Base-by-base conservation (phyloP, 2,797 vertebrate species). In the Anisognathus igniventris region DNA sequence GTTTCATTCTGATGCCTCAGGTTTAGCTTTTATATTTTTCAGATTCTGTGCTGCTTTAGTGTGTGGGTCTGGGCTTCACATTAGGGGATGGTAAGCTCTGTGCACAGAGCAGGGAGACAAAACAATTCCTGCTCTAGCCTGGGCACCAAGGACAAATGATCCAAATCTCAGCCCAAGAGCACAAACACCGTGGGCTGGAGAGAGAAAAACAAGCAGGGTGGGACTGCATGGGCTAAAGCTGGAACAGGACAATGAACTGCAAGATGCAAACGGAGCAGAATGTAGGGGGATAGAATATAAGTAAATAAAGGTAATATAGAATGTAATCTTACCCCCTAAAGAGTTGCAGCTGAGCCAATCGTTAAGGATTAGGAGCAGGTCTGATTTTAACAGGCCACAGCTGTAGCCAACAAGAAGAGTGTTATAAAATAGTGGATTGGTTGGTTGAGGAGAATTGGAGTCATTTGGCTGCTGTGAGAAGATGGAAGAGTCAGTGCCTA, bases 41-140 rank as follows among this genome's bases (percentile, higher is more conserved):
- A 57, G 7, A 1, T 35, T 57, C 22, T 57, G n/a, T 24, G 10
- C n/a, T 57, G n/a, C n/a, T 57, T 57, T 57, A 35, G 10, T 57
- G n/a, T 35, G 14, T 17, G 1, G 14, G 3, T 33, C n/a, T 33
- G 9, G 0, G 14, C 22, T 56, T 57, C 54, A 35, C 0, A 57
- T 35, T 0, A 17, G 0, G 54, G n/a, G 3, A 33, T 33, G n/a
- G 10, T 57, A 22, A 56, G 22, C 54, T 56, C 54, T 33, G 4
- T 23, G 20, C 53, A 54, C 31, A 56, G 54, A 56, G n/a, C 22
- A 56, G n/a, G 14, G n/a, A 33, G 4, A 56, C n/a, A 56, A 33
- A 24, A 33, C 54, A 33, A 56, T 56, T 57, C 54, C 54, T 57
- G 15, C 54, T 57, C 54, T 3, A 57, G 23, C 54, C 54, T 57